Conservation (phyloP, 2,888 invertebrate species). For the Vanessa cardui region DNA sequence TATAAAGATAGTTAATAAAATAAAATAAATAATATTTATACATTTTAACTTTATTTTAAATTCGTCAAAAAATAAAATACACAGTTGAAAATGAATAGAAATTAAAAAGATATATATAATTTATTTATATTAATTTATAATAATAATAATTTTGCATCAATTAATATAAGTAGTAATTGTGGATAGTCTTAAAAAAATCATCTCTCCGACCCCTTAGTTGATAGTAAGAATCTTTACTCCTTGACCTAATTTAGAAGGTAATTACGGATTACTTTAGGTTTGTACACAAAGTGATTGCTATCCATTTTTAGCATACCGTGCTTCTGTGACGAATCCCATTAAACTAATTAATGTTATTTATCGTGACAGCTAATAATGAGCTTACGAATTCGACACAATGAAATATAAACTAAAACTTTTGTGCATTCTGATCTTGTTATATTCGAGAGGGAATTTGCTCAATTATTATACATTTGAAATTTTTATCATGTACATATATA, state of each 20-base stretch:
- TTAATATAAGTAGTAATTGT: too few relatives aligned
- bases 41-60: not conserved
- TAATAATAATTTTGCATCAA: too few relatives aligned
- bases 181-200: not conserved
- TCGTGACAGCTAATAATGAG: constrained; percentile 7
- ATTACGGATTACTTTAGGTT: constrained; percentile 24
- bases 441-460: too few relatives aligned
- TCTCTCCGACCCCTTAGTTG: not conserved
- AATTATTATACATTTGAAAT: too few relatives aligned
- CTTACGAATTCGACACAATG: not conserved
- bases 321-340: not conserved
- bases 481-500: too few relatives aligned
- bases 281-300: constrained; percentile 15
- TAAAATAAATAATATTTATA: not conserved
- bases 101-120: not conserved
- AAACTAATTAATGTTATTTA: constrained; percentile 8
- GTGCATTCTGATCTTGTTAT: too few relatives aligned
- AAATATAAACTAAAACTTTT: not conserved
- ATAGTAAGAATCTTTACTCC: constrained; percentile 12
- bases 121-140: too few relatives aligned
- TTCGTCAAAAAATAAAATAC: not conserved
- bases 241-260: constrained; percentile 23
- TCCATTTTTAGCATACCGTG: constrained; percentile 5
- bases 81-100: not conserved
- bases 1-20: not conserved